These are phyloP conservation scores for Pristis pectinata DNA, from an alignment of 2,797 vertebrate species.

Conservation along the genomic window DNA sequence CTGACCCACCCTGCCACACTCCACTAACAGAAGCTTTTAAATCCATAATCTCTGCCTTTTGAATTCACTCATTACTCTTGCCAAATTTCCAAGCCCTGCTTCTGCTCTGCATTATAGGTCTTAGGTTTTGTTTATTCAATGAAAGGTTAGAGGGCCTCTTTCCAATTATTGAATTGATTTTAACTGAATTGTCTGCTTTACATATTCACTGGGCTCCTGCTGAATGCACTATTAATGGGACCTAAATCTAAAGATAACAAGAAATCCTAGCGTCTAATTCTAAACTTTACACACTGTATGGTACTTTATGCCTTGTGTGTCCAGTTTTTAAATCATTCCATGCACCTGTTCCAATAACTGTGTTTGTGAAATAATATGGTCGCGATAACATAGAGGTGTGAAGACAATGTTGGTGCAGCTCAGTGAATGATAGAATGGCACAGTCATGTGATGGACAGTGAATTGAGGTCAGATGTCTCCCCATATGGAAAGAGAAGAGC, in stretches of 20 bases:
- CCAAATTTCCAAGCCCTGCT: background rate
- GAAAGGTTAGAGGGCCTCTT: background rate
- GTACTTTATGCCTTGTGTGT: background rate
- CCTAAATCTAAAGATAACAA: background rate
- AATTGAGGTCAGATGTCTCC: background rate
- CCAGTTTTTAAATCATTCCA: background rate
- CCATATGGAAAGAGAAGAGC: background rate
- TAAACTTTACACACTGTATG: background rate
- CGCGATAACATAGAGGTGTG: background rate
- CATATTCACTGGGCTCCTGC: background rate
- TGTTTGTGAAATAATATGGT: background rate
- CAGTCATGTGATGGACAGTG: background rate
- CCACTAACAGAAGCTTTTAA: background rate
- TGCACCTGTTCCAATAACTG: background rate
- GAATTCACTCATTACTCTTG: background rate
- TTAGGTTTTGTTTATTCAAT: background rate
- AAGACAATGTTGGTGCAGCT: background rate
- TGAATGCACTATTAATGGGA: background rate
- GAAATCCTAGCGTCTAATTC: background rate
- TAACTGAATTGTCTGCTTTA: background rate
- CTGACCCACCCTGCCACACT: background rate
- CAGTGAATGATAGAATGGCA: background rate
- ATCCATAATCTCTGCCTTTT: background rate
- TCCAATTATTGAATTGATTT: background rate
- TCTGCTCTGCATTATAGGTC: background rate